These are phyloP conservation scores for Drosophila mercatorum DNA, from an alignment of 2,888 invertebrate genomes.

Conservation along the genomic window DNA sequence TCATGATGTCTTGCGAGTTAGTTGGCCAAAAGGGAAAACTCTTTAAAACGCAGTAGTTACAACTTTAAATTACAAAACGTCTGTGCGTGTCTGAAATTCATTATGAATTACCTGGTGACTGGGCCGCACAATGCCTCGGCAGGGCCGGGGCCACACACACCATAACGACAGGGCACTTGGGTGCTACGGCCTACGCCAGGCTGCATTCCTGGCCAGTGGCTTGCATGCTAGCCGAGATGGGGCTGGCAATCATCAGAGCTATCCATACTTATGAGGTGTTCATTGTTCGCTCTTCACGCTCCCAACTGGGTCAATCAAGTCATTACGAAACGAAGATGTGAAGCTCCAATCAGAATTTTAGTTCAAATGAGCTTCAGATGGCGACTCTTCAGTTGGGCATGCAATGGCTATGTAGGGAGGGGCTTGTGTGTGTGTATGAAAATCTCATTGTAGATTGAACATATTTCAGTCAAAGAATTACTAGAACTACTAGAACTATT, in stretches of 20 bases:
- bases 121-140: conserved; percentile 21
- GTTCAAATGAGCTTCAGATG: neutral
- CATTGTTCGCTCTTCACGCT: conserved; percentile 65
- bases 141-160: conserved; percentile 51
- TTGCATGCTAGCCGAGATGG: conserved; percentile 38
- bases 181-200: conserved; percentile 51
- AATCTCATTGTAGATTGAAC: neutral
- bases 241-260: conserved; percentile 19
- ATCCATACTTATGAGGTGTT: conserved; percentile 68
- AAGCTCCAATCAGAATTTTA: conserved; percentile 8
- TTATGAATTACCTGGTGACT: conserved; percentile 59
- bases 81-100: conserved; percentile 83
- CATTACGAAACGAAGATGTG: conserved; percentile 19
- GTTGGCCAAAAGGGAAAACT: conserved; percentile 58
- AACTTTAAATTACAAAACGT: conserved; percentile 81
- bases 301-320: conserved; percentile 68
- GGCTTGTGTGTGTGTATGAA: neutral
- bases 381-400: neutral
- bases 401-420: neutral
- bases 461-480: neutral
- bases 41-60: conserved; percentile 73
- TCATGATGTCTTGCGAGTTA: conserved; percentile 14
- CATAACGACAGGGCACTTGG: conserved; percentile 50
- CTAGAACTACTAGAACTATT: neutral
- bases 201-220: conserved; percentile 23